phyloP scores from a whole-genome alignment of 2,888 invertebrate species.

The Harpalus rufipes region DNA sequence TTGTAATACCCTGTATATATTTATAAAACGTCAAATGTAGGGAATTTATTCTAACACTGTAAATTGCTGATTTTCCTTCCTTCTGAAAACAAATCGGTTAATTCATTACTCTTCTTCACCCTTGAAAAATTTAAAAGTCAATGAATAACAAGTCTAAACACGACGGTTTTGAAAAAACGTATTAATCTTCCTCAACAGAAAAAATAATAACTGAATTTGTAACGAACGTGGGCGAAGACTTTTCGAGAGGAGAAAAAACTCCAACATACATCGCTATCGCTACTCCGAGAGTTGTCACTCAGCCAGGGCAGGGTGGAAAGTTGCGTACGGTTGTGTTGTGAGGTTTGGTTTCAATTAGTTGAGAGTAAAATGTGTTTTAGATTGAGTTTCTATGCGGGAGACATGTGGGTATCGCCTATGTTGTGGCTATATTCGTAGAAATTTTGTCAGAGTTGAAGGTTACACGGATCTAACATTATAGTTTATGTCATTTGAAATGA shows the following conservation, averaged over 20 bases:
- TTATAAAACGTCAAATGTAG: no score
- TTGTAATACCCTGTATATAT: no score
- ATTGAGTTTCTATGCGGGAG: constrained; percentile 57
- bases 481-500: no score
- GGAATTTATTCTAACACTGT: no score
- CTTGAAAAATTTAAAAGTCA: not conserved
- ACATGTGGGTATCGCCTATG: not conserved
- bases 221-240: constrained; percentile 42
- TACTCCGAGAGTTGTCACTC: constrained; percentile 42
- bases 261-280: not conserved
- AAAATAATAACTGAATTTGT: constrained; percentile 56
- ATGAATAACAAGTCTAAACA: not conserved
- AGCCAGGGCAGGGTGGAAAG: not conserved
- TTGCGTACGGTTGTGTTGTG: not conserved
- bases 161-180: constrained; percentile 32
- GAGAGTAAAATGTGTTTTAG: constrained; percentile 66
- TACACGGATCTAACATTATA: not conserved
- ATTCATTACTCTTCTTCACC: not conserved
- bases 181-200: constrained; percentile 57
- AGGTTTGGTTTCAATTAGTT: constrained; percentile 67
- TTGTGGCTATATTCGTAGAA: not conserved
- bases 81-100: not conserved
- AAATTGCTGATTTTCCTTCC: not conserved
- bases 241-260: constrained; percentile 15
- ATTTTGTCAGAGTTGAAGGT: not conserved